Evolutionary conservation across 2,113 vertebrate genomes (phyloP), one percentile per base, ranked within the genome.

Genomic region (Saccopteryx bilineata): DNA sequence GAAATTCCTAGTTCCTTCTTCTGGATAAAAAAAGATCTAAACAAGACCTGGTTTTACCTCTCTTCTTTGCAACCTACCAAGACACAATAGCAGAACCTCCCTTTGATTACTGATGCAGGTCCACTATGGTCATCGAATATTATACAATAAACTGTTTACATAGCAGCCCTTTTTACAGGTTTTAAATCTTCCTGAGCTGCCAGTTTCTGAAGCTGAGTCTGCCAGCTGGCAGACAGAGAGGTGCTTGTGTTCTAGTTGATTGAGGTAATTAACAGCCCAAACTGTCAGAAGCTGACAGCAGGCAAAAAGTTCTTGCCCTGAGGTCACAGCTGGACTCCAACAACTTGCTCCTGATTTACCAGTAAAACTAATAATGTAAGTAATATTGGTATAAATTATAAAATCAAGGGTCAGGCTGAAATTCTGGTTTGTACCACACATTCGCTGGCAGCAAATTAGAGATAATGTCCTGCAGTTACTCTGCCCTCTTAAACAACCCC

Each of bases 221-320:
- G 98, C 98, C 98, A 99, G 99, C 98, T 99, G 99, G 98, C 98
- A 98, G 98, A 98, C 98, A 98, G 97, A 98, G 98, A 98, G 98
- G 98, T 98, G 98, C 98, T 99, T 99, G 98, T 98, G 95, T 95
- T 98, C 95, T 93, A 75, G 96, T 98, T 98, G 98, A 98, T 98
- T 97, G 98, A 98, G 97, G 97, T 98, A 98, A 99, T 99, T 98
- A 99, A 99, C 98, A 98, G 98, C 96, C 98, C 76, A 12, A 98
- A 98, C 98, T 98, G 97, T 98, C 98, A 98, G 97, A 97, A 98
- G 98, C 98, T 98, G 98, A 99, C 98, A 99, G 98, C 98, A 97
- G 96, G 98, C 98, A 98, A 97, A 98, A 98, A 98, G 97, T 98
- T 97, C 98, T 97, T 98, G 98, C 97, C 98, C 98, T 93, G 86